Evolutionary conservation across 2,888 invertebrate genomes (phyloP), one percentile per base, ranked within the genome.

Genomic region (Rhorus exstirpatorius): DNA sequence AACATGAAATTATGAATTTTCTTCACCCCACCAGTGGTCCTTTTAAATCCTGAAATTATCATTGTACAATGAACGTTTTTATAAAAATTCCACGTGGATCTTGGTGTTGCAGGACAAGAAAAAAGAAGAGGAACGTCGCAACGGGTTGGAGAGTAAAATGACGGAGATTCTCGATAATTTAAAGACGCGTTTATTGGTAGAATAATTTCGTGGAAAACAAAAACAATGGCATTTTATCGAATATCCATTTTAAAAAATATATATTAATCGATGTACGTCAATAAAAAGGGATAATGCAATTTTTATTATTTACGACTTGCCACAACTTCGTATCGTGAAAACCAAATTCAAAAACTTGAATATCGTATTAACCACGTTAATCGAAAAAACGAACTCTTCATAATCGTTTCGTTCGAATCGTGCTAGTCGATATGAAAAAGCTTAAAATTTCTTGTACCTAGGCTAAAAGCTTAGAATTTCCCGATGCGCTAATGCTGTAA

Each of bases 101-200:
- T 60, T 72, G 58, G 58, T 84, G 83, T 85, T 90, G 17, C 89
- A 91, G 90, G 87, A 89, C 12, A 88, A 88, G 46, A 86, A 78
- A 46, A 85, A 84, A 68, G 89, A 87, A 35, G 75, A 83, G 46
- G 86, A 87, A 70, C 87, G 86, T 61, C 88, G 85, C 1, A 81
- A 58, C 55, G 86, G 89, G 21, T 78, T 91, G 84, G 90, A 91
- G 70, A 83, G 26, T 53, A 90, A 84, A 58, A 90, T 91, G 87
- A 55, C 89, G 4, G 88, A 90, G 17, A 90, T 91, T 71, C 82
- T 91, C 41, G 90, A 91, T 68, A 91, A 89, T 74, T 79, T 91
- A 44, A 89, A 91, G 70, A 87, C 88, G 8, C 88, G 91, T 46
- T 85, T 90, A 41, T 82, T 89, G 31, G 84, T 91, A n/a, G 90